These are phyloP conservation scores for Rotaria sp. DNA, from an alignment of 2,888 invertebrate species.

Conservation along the genomic window DNA sequence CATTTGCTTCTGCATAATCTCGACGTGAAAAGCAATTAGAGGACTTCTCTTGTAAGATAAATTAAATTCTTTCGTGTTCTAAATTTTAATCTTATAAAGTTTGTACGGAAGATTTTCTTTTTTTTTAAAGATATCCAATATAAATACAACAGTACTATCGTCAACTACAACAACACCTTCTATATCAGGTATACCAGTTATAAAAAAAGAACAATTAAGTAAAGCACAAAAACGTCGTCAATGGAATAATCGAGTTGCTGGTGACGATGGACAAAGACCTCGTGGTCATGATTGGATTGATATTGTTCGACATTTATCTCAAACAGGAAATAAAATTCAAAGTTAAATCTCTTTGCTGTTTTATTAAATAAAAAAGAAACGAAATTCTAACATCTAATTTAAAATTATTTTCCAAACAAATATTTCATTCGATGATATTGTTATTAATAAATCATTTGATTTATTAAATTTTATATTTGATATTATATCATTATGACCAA, in stretches of 20 bases:
- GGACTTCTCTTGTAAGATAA: no score
- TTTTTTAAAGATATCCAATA: background rate
- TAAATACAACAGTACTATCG: constrained; percentile 50
- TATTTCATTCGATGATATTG: constrained; percentile 49
- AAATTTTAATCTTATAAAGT: no score
- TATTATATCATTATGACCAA: constrained; percentile 50
- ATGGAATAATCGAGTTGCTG: constrained; percentile 65
- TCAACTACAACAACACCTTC: constrained; percentile 61
- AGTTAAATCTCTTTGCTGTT: background rate
- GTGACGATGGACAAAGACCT: constrained; percentile 73
- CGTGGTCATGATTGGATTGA: constrained; percentile 92
- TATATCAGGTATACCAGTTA: constrained; percentile 47
- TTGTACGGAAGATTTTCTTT: background rate
- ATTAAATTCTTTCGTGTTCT: no score
- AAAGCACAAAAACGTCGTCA: constrained; percentile 74
- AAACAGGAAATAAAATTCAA: constrained; percentile 54
- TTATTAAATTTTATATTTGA: constrained; percentile 49
- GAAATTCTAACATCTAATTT: background rate
- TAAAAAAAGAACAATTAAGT: constrained; percentile 68
- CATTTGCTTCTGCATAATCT: no score
- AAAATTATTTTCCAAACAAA: constrained; percentile 46
- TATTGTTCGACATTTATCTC: constrained; percentile 85
- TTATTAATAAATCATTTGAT: constrained; percentile 47
- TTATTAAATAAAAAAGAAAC: background rate
- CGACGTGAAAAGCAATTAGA: no score